Base-by-base conservation (phyloP, 1,140 invertebrate genomes). In the Copidosoma floridanum region DNA sequence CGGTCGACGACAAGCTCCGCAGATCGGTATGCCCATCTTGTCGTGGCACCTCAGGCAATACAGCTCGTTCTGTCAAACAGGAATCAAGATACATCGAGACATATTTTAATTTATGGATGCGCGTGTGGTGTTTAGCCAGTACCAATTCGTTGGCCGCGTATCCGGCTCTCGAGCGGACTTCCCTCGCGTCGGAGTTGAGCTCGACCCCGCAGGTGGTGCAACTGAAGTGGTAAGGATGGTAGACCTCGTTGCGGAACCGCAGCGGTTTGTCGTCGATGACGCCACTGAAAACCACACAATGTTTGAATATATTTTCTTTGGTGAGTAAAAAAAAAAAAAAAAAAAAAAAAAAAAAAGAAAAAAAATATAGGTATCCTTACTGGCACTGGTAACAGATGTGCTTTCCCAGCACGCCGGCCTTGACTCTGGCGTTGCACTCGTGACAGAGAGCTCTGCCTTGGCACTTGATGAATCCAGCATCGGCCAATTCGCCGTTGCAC, bases 371-470 rank as follows among this genome's bases (percentile, higher is more conserved):
- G 40, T 59, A 23, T 64, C 85, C 90, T 86, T 83, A 97, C 93
- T 98, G 95, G 88, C 97, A 99, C 76, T 98, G 98, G 77, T 98
- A 94, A 80, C 97, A 99, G 72, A 99, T 91, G 79, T 98, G 97
- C 81, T 97, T 96, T 62, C 96, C 95, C 65, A 91, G 82, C n/a
- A 91, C 95, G 66, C 90, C 90, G 11, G 96, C 96, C 79, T 98
- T 98, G 46, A 96, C 93, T 67, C 89, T 87, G 14, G 95, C 94
- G 82, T 99, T 99, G 74, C 98, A 99, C 59, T 95, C 91, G 72
- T 98, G 94, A 74, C 98, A 99, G 6, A 99, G 82, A 6, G 97
- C 95, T 70, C 96, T 85, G 63, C 89, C 86, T 56, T 91, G 91
- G 78, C 97, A 95, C 72, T 95, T 94, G 64, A 98, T 96, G 74